Evolutionary conservation across 2,797 vertebrate species (phyloP).

Genomic region (Megalops cyprinoides): DNA sequence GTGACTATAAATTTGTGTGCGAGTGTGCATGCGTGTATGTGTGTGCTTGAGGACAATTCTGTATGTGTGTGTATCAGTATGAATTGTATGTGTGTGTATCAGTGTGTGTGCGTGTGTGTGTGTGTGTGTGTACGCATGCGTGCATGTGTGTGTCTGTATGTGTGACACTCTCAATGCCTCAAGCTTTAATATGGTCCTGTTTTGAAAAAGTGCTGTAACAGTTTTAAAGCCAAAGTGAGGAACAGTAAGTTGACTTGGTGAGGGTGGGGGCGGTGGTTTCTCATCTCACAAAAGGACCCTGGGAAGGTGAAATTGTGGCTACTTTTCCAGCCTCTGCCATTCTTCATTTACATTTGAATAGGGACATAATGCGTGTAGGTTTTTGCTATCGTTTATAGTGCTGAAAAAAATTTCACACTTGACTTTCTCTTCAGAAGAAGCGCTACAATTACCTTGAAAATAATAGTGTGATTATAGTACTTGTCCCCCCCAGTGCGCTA

Average conservation of each 20-base stretch:
- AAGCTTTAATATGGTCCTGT: background rate
- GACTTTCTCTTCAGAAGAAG: constrained; percentile 36
- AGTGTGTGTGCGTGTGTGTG: constrained; percentile 47
- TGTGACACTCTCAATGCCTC: background rate
- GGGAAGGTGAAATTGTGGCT: constrained; percentile 40
- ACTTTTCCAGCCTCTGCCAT: constrained; percentile 20
- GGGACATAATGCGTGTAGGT: constrained; percentile 30
- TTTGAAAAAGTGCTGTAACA: background rate
- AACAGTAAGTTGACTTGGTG: background rate
- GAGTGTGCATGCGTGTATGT: constrained; percentile 42
- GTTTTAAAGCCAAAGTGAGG: background rate
- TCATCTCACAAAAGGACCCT: constrained; percentile 31
- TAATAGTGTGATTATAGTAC: constrained; percentile 29
- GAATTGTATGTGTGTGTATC: constrained; percentile 50
- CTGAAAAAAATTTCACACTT: constrained; percentile 42
- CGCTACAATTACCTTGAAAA: constrained; percentile 32
- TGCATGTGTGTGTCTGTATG: background rate
- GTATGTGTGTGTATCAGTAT: constrained; percentile 32
- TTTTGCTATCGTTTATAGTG: constrained; percentile 26
- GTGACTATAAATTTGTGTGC: background rate
- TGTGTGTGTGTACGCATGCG: constrained; percentile 42
- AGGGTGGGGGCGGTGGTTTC: constrained; percentile 17
- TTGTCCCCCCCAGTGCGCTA: background rate
- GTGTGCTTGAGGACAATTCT: constrained; percentile 28
- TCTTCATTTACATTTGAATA: constrained; percentile 35